phyloP scores from a whole-genome alignment of 2,888 invertebrate species.

The Trissonchulus sp. region DNA sequence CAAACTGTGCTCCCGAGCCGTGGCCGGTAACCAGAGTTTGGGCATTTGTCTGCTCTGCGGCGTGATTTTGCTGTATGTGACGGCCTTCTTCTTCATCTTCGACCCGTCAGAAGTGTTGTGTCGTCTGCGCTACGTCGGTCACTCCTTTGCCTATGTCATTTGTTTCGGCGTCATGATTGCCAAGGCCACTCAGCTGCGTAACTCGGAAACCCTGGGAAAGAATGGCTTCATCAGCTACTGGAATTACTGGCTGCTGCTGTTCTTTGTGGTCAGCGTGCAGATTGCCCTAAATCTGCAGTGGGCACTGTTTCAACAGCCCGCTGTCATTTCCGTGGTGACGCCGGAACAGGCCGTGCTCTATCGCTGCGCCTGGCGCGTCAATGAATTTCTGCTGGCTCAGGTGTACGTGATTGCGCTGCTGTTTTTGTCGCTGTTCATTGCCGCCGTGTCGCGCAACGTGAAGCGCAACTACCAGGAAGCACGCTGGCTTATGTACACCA shows the following conservation, averaged over 20 bases:
- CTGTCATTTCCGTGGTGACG: conserved; percentile 35
- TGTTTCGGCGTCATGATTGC: conserved; percentile 50
- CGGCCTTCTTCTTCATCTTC: conserved; percentile 46
- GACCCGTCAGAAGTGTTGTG: conserved; percentile 42
- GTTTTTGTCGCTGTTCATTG: conserved; percentile 45
- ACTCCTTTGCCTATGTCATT: conserved; percentile 43
- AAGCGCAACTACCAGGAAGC: conserved; percentile 51
- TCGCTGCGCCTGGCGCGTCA: conserved; percentile 27
- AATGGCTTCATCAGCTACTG: conserved; percentile 45
- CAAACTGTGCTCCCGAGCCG: conserved; percentile 45
- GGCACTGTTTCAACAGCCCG: conserved; percentile 25
- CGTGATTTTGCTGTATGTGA: conserved; percentile 44
- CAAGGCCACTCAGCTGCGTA: conserved; percentile 47
- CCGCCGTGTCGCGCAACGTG: conserved; percentile 45
- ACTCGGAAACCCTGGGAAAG: conserved; percentile 44
- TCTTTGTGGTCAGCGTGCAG: conserved; percentile 48
- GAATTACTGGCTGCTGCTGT: conserved; percentile 50
- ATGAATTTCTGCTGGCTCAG: conserved; percentile 36
- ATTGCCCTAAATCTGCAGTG: conserved; percentile 41
- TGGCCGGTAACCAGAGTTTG: conserved; percentile 49
- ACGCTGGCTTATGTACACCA: conserved; percentile 42
- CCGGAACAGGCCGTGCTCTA: conserved; percentile 15
- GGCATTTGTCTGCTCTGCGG: conserved; percentile 47
- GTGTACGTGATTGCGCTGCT: conserved; percentile 45
- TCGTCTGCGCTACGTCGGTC: conserved; percentile 23